Base-by-base conservation (phyloP, 2,797 vertebrate genomes). In the Gymnoscopelus microlampas region DNA sequence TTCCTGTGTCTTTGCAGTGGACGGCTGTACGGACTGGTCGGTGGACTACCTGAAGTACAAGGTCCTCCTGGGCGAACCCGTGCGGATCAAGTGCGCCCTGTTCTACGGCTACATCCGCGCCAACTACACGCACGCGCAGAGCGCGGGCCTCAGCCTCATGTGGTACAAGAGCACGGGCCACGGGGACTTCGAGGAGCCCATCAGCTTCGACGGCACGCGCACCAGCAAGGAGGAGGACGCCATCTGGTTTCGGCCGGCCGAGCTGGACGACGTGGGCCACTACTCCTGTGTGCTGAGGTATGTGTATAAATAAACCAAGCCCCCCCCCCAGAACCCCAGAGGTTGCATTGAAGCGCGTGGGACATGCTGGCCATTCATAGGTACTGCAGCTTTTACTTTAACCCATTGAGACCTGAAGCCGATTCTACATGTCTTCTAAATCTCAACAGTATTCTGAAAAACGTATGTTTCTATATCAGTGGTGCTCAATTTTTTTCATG, bases 101-200 rank as follows among this genome's bases (percentile, higher is more conserved):
- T 99, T 99, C 94, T 99, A 99, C 78, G 98, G 98, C 92, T 99
- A 99, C 87, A 99, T 99, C 86, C 95, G 98, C 86, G 96, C 98
- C 81, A 99, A 99, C 94, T 99, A 99, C 90, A 97, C 95, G 64
- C 93, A 98, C 26, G 97, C 97, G 12, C 97, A 99, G 93, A 97
- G 97, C 71, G 94, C 96, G 58, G 98, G 98, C 86, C 98, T 99
- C 78, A 99, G 97, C 91, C 94, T 99, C 68, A 99, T 99, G 98
- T 99, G 98, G 98, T 99, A 99, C 90, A 98, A 97, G 91, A 99
- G 97, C 78, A 95, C 95, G 14, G 96, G 96, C 71, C 97, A 98
- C 0, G 97, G 97, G 77, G 98, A 95, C 84, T 94, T 98, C 75
- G 98, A 99, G 88, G 98, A 99, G 56, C 98, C 98, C 70, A 99